phyloP scores from a whole-genome alignment of 2,888 invertebrate genomes.

The Cantharis nigra region DNA sequence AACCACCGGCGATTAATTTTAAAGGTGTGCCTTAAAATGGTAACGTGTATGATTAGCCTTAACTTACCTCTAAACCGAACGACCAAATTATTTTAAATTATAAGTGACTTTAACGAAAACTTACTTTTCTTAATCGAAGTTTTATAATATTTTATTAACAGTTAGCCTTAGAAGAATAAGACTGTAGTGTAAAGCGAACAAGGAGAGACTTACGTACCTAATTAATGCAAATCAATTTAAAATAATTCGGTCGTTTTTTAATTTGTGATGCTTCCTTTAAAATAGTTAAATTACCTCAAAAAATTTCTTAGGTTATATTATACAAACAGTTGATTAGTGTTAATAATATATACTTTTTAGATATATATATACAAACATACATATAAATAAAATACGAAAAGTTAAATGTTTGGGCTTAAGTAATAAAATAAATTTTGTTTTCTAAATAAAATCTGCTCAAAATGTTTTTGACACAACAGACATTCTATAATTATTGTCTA shows the following conservation, averaged over 20 bases:
- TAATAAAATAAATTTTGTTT: conserved; percentile 29
- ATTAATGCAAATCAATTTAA: background rate
- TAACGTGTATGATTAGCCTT: background rate
- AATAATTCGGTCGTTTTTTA: background rate
- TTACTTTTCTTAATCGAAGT: background rate
- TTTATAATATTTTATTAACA: background rate
- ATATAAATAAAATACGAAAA: background rate
- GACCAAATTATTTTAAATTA: background rate
- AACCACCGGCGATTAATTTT: background rate
- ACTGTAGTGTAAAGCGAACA: background rate
- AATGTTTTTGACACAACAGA: conserved; percentile 41
- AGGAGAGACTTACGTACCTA: background rate
- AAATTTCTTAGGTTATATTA: conserved; percentile 10
- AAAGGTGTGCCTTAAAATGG: background rate
- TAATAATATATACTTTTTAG: background rate
- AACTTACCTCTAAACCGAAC: background rate
- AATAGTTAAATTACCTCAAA: conserved; percentile 1
- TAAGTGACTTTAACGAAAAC: background rate
- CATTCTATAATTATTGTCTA: conserved; percentile 46
- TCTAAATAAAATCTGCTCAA: conserved; percentile 35
- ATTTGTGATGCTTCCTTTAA: background rate
- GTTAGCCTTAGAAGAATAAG: background rate
- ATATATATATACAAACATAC: background rate
- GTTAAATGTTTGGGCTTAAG: conserved; percentile 40
- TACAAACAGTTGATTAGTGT: background rate